These are phyloP conservation scores for Trichopria drosophilae DNA, from an alignment of 2,888 invertebrate genomes.

Conservation along the genomic window DNA sequence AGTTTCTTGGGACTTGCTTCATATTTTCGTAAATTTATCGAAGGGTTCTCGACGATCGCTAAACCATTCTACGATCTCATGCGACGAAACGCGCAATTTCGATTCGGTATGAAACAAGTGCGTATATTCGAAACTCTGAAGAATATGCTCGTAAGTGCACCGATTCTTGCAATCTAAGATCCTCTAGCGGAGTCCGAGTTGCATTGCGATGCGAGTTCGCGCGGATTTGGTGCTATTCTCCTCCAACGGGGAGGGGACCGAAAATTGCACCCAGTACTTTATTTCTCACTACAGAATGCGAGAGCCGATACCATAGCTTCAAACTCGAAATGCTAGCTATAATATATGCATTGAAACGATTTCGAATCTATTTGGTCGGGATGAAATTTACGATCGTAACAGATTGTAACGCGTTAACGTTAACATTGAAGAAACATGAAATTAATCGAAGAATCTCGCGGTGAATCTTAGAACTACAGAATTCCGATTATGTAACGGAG, in stretches of 20 bases:
- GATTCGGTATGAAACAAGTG: constrained; percentile 36
- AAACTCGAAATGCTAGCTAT: constrained; percentile 12
- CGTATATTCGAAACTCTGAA: constrained; percentile 36
- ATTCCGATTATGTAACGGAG: too few relatives aligned
- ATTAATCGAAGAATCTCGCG: constrained; percentile 40
- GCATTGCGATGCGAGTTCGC: too few relatives aligned
- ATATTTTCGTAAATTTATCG: constrained; percentile 6
- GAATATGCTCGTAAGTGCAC: background rate
- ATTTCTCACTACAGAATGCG: constrained; percentile 4
- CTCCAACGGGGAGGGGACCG: constrained; percentile 4
- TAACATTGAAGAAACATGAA: constrained; percentile 42
- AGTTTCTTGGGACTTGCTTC: constrained; percentile 4
- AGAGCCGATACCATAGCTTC: constrained; percentile 8
- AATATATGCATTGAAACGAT: constrained; percentile 38
- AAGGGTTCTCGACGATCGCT: background rate
- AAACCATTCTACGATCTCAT: constrained; percentile 35
- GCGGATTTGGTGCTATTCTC: constrained; percentile 4
- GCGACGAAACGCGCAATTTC: constrained; percentile 29
- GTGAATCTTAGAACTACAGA: too few relatives aligned
- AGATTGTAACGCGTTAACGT: too few relatives aligned
- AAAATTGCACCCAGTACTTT: constrained; percentile 1
- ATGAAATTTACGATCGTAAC: too few relatives aligned
- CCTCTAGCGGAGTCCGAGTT: constrained; percentile 3
- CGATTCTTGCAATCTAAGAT: constrained; percentile 6
- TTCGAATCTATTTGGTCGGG: constrained; percentile 39